Percentiles rank a stretch among this genome's conserved stretches.
Conservation (phyloP, 2,797 vertebrate species). For the Pelodytes ibericus region DNA sequence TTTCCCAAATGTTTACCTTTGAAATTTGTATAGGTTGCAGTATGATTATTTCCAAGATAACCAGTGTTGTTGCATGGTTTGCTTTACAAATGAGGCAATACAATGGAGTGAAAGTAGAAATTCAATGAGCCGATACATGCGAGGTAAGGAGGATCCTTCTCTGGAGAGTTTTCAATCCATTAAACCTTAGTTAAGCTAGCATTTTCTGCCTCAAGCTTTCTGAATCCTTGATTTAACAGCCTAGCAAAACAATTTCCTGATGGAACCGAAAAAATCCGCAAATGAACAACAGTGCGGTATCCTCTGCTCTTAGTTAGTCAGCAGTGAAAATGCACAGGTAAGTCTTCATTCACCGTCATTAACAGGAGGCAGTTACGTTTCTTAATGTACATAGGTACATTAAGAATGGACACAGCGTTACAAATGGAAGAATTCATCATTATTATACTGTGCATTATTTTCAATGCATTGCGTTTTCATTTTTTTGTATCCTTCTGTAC, state of each 20-base stretch:
- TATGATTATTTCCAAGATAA: background rate
- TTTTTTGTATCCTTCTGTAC: too few species aligned
- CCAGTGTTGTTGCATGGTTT: background rate
- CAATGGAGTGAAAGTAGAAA: background rate
- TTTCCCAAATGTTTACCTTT: background rate
- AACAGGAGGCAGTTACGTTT: too few species aligned
- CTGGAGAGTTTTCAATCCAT: slow-evolving; percentile 7
- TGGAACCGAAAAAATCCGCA: background rate
- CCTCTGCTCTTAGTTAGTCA: background rate
- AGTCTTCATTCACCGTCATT: too few species aligned
- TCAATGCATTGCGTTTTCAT: too few species aligned
- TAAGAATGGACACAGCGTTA: too few species aligned
- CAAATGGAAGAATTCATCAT: too few species aligned
- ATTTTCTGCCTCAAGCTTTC: slow-evolving; percentile 5
- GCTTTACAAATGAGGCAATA: slow-evolving; percentile 1
- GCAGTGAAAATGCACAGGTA: background rate
- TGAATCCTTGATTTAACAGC: background rate
- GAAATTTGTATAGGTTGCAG: background rate
- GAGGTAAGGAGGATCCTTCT: background rate
- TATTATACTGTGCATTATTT: too few species aligned
- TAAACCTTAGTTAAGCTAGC: slow-evolving; percentile 9
- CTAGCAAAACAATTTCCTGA: background rate
- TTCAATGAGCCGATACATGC: background rate
- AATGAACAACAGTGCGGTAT: background rate
- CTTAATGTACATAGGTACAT: too few species aligned